These are phyloP conservation scores for Pterostichus madidus DNA, from an alignment of 2,888 invertebrate genomes.

Conservation along the genomic window DNA sequence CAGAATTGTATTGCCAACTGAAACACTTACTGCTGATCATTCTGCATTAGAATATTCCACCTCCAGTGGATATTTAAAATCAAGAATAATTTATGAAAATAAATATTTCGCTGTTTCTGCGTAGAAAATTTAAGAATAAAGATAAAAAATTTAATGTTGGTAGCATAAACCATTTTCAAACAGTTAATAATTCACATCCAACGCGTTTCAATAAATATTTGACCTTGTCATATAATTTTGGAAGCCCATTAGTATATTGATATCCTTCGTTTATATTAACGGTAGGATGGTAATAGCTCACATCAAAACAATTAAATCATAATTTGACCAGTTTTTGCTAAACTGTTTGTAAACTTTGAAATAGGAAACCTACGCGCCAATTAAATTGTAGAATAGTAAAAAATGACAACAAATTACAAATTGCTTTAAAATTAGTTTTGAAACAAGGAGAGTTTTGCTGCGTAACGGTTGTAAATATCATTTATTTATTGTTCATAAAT, in stretches of 20 bases:
- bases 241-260: conserved; percentile 19
- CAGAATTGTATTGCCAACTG: too few species aligned
- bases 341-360: conserved; percentile 35
- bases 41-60: too few species aligned
- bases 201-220: conserved; percentile 42
- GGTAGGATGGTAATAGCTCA: conserved; percentile 22
- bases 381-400: conserved; percentile 11
- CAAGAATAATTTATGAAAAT: neutral
- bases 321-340: conserved; percentile 11
- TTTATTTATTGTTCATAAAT: conserved; percentile 29
- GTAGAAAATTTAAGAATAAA: too few species aligned
- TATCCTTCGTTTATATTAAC: conserved; percentile 30
- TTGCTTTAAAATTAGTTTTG: neutral
- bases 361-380: conserved; percentile 2
- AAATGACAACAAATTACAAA: conserved; percentile 1
- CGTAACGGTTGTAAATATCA: conserved; percentile 7
- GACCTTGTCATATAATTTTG: conserved; percentile 45
- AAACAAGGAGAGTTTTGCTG: conserved; percentile 3
- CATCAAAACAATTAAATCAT: conserved; percentile 29
- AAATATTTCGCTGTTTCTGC: too few species aligned
- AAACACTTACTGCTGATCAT: too few species aligned
- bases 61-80: too few species aligned
- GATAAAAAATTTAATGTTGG: conserved; percentile 29
- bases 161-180: conserved; percentile 4
- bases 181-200: conserved; percentile 40